Evolutionary conservation across 2,797 vertebrate genomes (phyloP), one percentile per base, ranked within the genome.

Genomic region (Pipistrellus kuhlii): DNA sequence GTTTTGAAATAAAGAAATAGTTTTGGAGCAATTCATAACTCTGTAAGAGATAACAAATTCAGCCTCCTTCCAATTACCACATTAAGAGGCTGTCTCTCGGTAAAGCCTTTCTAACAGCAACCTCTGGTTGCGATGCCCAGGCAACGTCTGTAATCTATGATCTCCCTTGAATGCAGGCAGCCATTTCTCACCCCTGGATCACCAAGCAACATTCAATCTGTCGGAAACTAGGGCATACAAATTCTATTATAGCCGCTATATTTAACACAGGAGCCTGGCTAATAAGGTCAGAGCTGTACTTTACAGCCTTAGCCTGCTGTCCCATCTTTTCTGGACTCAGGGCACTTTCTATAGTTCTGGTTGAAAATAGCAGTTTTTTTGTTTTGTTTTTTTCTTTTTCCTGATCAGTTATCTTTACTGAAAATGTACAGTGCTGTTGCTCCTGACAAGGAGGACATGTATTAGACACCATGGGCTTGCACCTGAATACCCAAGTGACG

Each of bases 401-500:
- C 76, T 82, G 53, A 96, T 95, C 89, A 0, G 82, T 59, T 97
- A 66, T 88, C 94, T 94, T 92, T 95, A 91, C 95, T 96, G 85
- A 96, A 96, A 97, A 95, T 66, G 93, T 30, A 73, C 41, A 91
- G 95, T 48, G 81, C 95, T 95, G 95, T 97, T 48, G 21, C 93
- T 93, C 2, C 95, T 97, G 94, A 84, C 88, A 97, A 88, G 93
- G 80, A 97, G 75, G 91, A 84, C 89, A 96, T 30, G 20, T 81
- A 94, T 95, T 85, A 82, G 88, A 86, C 91, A 93, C 96, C 92
- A 90, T 94, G 81, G 92, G 95, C 96, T 97, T 97, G 96, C 97
- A 96, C 97, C 96, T 96, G 97, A 97, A 97, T 97, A 92, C 57
- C 83, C 94, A 96, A 96, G 51, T 0, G 12, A 95, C 85, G 92